Evolutionary conservation across 2,888 invertebrate species (phyloP), one percentile per base, ranked within the genome.

Genomic region (Chaitophorus viminalis): DNA sequence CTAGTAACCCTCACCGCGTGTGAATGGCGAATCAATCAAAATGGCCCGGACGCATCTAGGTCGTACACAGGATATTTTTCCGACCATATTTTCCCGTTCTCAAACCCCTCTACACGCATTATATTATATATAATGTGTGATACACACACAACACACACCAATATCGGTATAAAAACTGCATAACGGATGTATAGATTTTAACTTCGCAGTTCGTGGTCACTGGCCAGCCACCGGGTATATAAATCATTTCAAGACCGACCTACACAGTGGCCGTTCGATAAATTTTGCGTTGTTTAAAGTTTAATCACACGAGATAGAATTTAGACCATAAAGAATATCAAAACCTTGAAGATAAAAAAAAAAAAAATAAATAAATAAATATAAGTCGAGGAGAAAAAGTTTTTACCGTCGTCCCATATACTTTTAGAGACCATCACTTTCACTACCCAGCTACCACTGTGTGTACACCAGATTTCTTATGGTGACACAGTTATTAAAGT

Each of bases 21-120:
- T n/a, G 39, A 81, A 81, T 46, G 82, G 82, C 52, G 54, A 85
- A 85, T 85, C 74, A 85, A 77, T 78, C 78, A 85, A 78, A 78
- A 78, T 52, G 25, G 70, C 21, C 36, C 70, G 78, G 70, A 78
- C 70, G 78, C 36, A 65, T 76, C 39, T 76, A 46, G 84, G 84
- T 76, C 76, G 25, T 72, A 0, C 25, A 25, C 39, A 5, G 75
- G 31, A 74, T 84, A 84, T 65, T 76, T 84, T 65, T 25, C 65
- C 65, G 0, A 76, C n/a, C 31, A 65, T 31, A 33, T 65, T 76
- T 84, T 31, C 39, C 60, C 60, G 65, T 33, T 11, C 74, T 36
- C 70, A 17, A 60, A 70, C 70, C n/a, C n/a, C n/a, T 14, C 29
- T 70, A 70, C 29, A 17, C 70, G 70, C 70, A 0, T 14, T 31